phyloP scores from a whole-genome alignment of 2,797 vertebrate genomes.

The Pogonophryne albipinna region DNA sequence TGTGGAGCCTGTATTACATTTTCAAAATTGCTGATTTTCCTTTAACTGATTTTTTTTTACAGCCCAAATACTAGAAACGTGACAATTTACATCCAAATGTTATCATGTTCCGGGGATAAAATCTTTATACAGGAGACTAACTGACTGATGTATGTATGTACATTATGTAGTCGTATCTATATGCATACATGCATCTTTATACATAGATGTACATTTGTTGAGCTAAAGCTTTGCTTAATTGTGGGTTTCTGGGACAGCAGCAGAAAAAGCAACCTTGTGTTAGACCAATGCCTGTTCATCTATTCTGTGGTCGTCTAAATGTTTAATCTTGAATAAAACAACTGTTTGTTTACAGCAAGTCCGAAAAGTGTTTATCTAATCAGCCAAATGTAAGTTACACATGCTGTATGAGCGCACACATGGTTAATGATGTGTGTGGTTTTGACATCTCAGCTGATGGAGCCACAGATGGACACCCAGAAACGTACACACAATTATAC shows the following conservation, averaged over 20 bases:
- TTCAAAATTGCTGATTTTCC: constrained; percentile 11
- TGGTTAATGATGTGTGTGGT: constrained; percentile 22
- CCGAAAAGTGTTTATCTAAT: constrained; percentile 54
- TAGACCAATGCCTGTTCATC: constrained; percentile 84
- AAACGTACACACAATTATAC: constrained; percentile 3
- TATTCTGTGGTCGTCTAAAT: constrained; percentile 83
- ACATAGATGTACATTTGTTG: constrained; percentile 56
- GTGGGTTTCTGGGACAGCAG: constrained; percentile 72
- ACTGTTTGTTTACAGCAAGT: constrained; percentile 79
- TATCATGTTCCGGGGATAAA: constrained; percentile 41
- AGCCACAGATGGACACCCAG: constrained; percentile 33
- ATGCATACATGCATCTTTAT: constrained; percentile 42
- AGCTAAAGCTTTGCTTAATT: constrained; percentile 65
- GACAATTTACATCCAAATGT: constrained; percentile 10
- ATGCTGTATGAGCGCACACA: neutral
- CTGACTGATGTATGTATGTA: constrained; percentile 51
- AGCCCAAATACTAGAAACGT: constrained; percentile 3
- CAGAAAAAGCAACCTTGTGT: constrained; percentile 71
- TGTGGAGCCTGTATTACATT: constrained; percentile 35
- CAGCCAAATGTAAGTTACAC: constrained; percentile 14
- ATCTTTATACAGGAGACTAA: constrained; percentile 55
- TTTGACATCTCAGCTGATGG: constrained; percentile 23
- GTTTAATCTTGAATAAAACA: constrained; percentile 84
- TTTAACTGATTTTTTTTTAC: neutral
- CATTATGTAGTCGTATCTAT: constrained; percentile 35